Percentiles rank a stretch among this genome's conserved stretches.
These are phyloP conservation scores for Hyperoplus lanceolatus DNA, from an alignment of 2,797 vertebrate genomes.

Conservation along the genomic window DNA sequence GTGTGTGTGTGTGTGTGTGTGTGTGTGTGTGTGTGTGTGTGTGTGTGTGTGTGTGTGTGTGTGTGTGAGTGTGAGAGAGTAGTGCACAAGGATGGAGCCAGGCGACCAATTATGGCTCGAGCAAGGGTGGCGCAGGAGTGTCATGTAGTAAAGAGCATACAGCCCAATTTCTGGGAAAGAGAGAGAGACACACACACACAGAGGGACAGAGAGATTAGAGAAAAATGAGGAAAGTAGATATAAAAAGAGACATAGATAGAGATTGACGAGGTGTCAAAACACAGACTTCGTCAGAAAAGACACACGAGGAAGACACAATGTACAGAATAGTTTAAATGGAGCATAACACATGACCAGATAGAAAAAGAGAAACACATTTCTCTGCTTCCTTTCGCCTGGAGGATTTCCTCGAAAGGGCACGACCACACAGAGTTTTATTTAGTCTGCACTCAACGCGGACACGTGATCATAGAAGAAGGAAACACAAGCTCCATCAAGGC, in stretches of 20 bases:
- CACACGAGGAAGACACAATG: slow-evolving; percentile 21
- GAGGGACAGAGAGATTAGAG: neutral
- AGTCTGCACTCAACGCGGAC: slow-evolving; percentile 14
- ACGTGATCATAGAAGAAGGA: slow-evolving; percentile 32
- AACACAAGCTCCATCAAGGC: slow-evolving; percentile 20
- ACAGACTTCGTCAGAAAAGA: slow-evolving; percentile 24
- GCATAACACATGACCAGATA: slow-evolving; percentile 49
- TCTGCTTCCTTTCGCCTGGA: slow-evolving; percentile 10
- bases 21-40: slow-evolving; percentile 13
- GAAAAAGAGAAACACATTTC: slow-evolving; percentile 29
- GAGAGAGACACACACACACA: slow-evolving; percentile 15
- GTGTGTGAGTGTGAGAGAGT: slow-evolving; percentile 11
- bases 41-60: slow-evolving; percentile 25
- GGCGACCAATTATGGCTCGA: slow-evolving; percentile 69
- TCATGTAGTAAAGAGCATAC: slow-evolving; percentile 71
- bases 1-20: slow-evolving; percentile 1
- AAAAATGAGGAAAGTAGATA: slow-evolving; percentile 32
- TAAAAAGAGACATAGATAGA: slow-evolving; percentile 42
- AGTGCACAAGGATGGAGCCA: slow-evolving; percentile 52
- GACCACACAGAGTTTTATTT: slow-evolving; percentile 28
- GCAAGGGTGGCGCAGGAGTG: slow-evolving; percentile 61
- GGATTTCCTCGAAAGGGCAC: slow-evolving; percentile 61
- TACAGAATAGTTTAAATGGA: slow-evolving; percentile 5
- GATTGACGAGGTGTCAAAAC: slow-evolving; percentile 34
- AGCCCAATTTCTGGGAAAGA: slow-evolving; percentile 64